Percentiles rank a stretch among this genome's conserved stretches.
Conservation (phyloP, 1,140 invertebrate genomes). For the Heliothis virescens region DNA sequence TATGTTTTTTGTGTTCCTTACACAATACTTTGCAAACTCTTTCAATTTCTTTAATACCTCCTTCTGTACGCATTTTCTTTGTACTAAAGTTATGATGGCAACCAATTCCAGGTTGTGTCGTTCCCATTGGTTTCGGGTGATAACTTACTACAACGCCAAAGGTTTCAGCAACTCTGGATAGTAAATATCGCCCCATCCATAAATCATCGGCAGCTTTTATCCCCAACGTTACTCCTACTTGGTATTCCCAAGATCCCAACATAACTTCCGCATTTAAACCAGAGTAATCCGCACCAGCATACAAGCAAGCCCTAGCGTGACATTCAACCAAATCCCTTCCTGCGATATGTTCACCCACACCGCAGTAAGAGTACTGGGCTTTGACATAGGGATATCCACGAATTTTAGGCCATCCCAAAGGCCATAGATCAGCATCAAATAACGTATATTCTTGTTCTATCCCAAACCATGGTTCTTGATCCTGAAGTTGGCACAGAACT, state of each 20-base stretch:
- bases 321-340: conserved; percentile 95
- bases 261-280: conserved; percentile 98
- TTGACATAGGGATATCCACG: conserved; percentile 89
- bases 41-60: conserved; percentile 90
- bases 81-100: conserved; percentile 98
- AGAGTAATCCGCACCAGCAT: conserved; percentile 95
- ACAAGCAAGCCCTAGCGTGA: conserved; percentile 90
- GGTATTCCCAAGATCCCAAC: conserved; percentile 93
- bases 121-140: conserved; percentile 95
- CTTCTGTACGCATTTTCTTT: conserved; percentile 92
- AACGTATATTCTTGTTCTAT: conserved; percentile 95
- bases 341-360: conserved; percentile 97
- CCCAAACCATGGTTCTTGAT: conserved; percentile 97
- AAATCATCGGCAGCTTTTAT: conserved; percentile 96
- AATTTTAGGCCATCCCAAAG: conserved; percentile 95
- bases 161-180: conserved; percentile 96
- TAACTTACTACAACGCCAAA: conserved; percentile 95
- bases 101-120: conserved; percentile 98
- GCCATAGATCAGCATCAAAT: conserved; percentile 91
- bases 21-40: conserved; percentile 93
- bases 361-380: conserved; percentile 89
- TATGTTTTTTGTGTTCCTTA: conserved; percentile 93
- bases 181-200: conserved; percentile 95
- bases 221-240: conserved; percentile 93
- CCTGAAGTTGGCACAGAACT: conserved; percentile 90